phyloP scores from a whole-genome alignment of 2,888 invertebrate species.

The Desoria tigrina region DNA sequence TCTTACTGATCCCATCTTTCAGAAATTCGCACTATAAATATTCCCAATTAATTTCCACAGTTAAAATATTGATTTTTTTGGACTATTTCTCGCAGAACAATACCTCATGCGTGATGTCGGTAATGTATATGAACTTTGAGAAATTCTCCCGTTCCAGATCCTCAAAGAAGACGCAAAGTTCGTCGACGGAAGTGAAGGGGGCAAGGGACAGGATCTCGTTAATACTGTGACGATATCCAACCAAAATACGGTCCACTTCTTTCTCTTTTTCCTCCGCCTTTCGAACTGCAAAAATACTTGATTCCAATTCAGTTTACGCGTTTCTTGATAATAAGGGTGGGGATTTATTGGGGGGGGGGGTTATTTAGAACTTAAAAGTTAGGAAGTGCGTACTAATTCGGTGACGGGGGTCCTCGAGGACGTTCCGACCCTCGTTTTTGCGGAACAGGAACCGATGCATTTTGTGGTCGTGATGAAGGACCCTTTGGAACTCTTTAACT shows the following conservation, averaged over 20 bases:
- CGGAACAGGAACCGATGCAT: conserved; percentile 40
- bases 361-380: no score
- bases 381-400: no score
- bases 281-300: no score
- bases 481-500: conserved; percentile 47
- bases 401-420: conserved; percentile 42
- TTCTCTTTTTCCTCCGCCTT: conserved; percentile 33
- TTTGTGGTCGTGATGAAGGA: conserved; percentile 46
- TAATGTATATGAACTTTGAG: conserved; percentile 85
- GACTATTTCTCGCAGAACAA: no score
- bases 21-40: no score
- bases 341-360: no score
- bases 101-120: conserved; percentile 79
- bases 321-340: no score
- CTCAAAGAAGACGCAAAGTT: conserved; percentile 27
- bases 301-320: no score
- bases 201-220: conserved; percentile 31
- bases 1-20: no score
- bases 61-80: no score
- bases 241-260: conserved; percentile 34
- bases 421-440: conserved; percentile 33
- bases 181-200: conserved; percentile 30
- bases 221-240: conserved; percentile 33
- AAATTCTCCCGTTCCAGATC: conserved; percentile 86
- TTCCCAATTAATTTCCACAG: no score